Conservation (phyloP, 2,113 vertebrate genomes). For the Lota lota region DNA sequence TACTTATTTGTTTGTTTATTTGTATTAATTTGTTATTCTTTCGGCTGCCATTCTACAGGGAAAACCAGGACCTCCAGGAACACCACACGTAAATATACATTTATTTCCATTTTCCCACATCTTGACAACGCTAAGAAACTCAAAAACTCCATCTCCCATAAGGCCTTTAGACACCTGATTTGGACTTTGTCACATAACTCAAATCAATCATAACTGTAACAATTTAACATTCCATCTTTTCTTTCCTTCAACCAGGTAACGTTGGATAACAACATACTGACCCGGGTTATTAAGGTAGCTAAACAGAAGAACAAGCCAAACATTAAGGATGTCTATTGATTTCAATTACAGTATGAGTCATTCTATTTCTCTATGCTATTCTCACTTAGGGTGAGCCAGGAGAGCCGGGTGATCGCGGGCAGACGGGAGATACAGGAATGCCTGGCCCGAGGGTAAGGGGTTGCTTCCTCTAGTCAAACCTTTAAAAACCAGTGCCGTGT, state of each 20-base stretch:
- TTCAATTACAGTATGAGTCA: background rate
- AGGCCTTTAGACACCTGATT: background rate
- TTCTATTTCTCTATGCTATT: background rate
- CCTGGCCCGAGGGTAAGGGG: slow-evolving; percentile 76
- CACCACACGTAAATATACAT: slow-evolving; percentile 71
- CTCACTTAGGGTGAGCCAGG: slow-evolving; percentile 61
- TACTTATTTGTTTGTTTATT: slow-evolving; percentile 31
- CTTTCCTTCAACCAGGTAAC: slow-evolving; percentile 38
- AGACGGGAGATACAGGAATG: slow-evolving; percentile 61
- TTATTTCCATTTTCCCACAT: slow-evolving; percentile 25
- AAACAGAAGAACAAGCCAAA: background rate
- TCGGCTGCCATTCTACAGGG: slow-evolving; percentile 64
- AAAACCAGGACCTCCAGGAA: slow-evolving; percentile 76
- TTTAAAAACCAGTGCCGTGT: background rate
- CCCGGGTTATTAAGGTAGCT: slow-evolving; percentile 77
- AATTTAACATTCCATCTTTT: background rate
- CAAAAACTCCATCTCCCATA: slow-evolving; percentile 4
- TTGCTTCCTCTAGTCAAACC: background rate
- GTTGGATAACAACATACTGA: slow-evolving; percentile 61
- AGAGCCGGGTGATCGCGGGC: slow-evolving; percentile 68
- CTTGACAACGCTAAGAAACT: background rate
- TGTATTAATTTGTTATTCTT: slow-evolving; percentile 29
- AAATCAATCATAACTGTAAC: slow-evolving; percentile 1
- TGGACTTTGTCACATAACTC: slow-evolving; percentile 11
- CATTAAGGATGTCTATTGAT: background rate